These are phyloP conservation scores for Panthera uncia DNA, from an alignment of 2,113 vertebrate species.

Conservation along the genomic window DNA sequence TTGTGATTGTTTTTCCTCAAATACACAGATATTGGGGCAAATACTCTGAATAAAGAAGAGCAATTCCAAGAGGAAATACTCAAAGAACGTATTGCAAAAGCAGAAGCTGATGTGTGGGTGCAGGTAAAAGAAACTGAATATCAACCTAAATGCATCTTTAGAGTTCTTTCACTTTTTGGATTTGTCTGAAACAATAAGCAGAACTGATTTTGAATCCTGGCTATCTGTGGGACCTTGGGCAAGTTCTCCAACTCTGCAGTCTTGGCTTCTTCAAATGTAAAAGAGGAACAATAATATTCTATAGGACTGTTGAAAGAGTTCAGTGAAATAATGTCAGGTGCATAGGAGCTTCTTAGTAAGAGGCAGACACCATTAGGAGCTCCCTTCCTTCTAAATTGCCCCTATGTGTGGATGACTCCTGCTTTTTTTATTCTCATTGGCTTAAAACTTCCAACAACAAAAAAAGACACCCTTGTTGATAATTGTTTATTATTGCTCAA, in stretches of 20 bases:
- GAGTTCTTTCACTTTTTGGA: background rate
- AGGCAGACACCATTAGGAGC: background rate
- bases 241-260: background rate
- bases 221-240: background rate
- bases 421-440: background rate
- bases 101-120: conserved; percentile 70
- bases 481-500: background rate
- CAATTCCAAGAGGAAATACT: conserved; percentile 54
- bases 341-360: background rate
- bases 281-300: background rate
- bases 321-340: background rate
- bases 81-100: conserved; percentile 73
- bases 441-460: background rate
- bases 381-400: background rate
- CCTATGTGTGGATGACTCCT: background rate
- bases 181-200: background rate
- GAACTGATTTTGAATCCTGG: background rate
- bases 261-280: background rate
- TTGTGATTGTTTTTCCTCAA: conserved; percentile 56
- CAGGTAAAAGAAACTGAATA: conserved; percentile 76
- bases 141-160: background rate
- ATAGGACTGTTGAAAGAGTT: background rate
- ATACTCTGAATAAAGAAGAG: conserved; percentile 69
- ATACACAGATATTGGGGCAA: conserved; percentile 77
- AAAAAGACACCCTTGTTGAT: background rate